Base-by-base conservation (phyloP, 2,888 invertebrate genomes). In the Xanthia icteritia region DNA sequence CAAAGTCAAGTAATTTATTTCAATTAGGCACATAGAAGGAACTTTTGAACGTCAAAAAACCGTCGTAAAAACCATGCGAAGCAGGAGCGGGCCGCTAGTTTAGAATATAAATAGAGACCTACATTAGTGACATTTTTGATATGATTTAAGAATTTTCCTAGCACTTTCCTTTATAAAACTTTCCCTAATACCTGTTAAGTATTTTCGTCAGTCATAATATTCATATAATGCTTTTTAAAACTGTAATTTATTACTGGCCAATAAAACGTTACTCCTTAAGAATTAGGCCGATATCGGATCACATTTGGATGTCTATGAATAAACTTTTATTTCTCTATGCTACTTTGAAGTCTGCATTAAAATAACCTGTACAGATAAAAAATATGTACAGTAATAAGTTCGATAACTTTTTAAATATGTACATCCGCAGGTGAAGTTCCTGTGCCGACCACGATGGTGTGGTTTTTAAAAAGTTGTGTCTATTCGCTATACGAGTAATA, bases 231-330 rank as follows among this genome's bases (percentile, higher is more conserved):
- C 4, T 60, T 36, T 68, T 65, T 48, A 48, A n/a, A 31, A 2
- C 11, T 61, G n/a, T 64, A 17, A 60, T 80, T 73, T 76, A 80
- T 77, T 13, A 75, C 75, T 39, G 51, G n/a, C 56, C 65, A 73
- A 73, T 77, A 74, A 78, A 81, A 70, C 58, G 63, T 63, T 56
- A 48, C 66, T 79, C 66, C n/a, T 31, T 54, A 70, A 66, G 73
- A 86, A 78, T 79, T 64, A 74, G 86, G 75, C 75, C 80, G 82
- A 81, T 79, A 81, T 81, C 54, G 13, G 36, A 73, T 71, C 66
- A 56, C 76, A 79, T 82, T 83, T 31, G 36, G 73, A 63, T 27
- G 65, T 86, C 86, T 88, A 88, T 84, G 65, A 86, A 88, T 87
- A 88, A 73, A 75, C 54, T 67, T 74, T 64, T 64, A 73, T 72